Evolutionary conservation across 2,797 vertebrate species (phyloP).

Genomic region (Tapera naevia): DNA sequence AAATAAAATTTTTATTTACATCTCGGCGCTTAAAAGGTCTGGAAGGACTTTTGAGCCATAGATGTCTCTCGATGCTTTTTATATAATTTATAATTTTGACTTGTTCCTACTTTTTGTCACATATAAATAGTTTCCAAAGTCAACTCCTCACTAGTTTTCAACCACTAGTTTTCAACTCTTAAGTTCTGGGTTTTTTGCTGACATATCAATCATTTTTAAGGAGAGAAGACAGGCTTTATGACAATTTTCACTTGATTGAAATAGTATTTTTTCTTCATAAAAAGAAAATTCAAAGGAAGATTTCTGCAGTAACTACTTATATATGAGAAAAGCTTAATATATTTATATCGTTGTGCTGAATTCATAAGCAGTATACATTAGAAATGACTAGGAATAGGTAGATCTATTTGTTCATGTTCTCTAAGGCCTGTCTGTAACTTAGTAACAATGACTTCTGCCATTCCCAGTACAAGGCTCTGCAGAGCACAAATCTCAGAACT

Average conservation of each 20-base stretch:
- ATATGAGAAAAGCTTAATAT: background rate
- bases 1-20: conserved; percentile 20
- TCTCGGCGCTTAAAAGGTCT: background rate
- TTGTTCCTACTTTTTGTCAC: background rate
- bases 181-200: fast-evolving
- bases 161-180: background rate
- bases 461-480: background rate
- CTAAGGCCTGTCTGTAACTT: background rate
- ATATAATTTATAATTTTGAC: conserved; percentile 17
- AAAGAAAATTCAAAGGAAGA: background rate
- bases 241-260: background rate
- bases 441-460: background rate
- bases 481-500: background rate
- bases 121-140: background rate
- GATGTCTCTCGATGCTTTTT: background rate
- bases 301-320: background rate
- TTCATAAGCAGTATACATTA: background rate
- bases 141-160: background rate
- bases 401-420: background rate
- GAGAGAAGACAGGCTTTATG: background rate
- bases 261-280: background rate
- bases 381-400: background rate
- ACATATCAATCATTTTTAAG: background rate
- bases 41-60: background rate
- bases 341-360: background rate